Evolutionary conservation across 2,888 invertebrate species (phyloP).

Genomic region (Andrena bicolor): DNA sequence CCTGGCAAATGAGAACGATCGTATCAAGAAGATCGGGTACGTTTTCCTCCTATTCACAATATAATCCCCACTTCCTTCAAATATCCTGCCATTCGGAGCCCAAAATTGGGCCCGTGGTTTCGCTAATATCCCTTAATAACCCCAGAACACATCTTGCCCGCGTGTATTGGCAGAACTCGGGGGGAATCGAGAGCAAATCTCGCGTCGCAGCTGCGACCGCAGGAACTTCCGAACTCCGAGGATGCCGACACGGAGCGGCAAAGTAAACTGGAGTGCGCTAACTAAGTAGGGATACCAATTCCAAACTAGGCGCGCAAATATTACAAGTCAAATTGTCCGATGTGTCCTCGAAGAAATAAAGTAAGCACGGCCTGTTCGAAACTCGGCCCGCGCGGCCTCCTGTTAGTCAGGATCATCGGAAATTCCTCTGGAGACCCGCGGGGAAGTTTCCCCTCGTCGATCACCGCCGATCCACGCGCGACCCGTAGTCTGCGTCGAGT

Average conservation of each 20-base stretch:
- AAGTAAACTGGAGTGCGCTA: too few species aligned
- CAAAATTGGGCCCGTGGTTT: too few species aligned
- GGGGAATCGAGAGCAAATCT: too few species aligned
- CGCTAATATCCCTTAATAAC: too few species aligned
- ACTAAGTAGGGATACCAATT: too few species aligned
- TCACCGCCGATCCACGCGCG: neutral
- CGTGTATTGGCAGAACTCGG: too few species aligned
- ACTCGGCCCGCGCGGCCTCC: neutral
- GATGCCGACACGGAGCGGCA: too few species aligned
- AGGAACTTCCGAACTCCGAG: too few species aligned
- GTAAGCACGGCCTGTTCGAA: neutral
- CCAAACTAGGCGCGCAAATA: too few species aligned
- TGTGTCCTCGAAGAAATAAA: neutral
- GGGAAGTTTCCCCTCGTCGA: neutral
- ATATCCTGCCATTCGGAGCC: neutral
- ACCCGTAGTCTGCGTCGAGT: constrained; percentile 10
- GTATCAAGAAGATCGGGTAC: neutral
- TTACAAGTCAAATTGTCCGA: neutral
- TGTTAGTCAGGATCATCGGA: neutral
- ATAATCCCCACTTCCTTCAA: neutral
- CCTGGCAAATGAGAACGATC: constrained; percentile 24
- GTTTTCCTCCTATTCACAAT: neutral
- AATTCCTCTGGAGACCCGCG: neutral
- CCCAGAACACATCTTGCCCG: too few species aligned
- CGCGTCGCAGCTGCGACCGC: too few species aligned